Percentiles rank a stretch among this genome's conserved stretches.
phyloP scores from a whole-genome alignment of 2,113 vertebrate genomes.

The Mormoops blainvillei region DNA sequence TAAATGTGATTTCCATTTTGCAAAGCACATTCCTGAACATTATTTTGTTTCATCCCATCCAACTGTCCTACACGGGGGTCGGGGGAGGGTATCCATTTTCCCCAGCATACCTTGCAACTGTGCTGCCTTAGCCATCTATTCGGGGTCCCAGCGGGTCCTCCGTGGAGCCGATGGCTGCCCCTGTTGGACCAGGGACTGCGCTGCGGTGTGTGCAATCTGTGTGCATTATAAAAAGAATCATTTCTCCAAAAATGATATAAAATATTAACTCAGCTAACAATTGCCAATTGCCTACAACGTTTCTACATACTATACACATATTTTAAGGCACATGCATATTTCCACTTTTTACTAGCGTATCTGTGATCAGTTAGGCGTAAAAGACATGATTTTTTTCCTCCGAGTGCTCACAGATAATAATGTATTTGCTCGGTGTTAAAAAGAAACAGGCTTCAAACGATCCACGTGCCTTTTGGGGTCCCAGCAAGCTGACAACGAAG shows the following conservation, averaged over 20 bases:
- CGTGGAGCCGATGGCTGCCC: accelerated
- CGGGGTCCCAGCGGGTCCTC: not conserved
- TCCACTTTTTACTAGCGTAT: not conserved
- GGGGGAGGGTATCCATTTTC: accelerated
- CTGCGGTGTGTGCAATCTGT: not conserved
- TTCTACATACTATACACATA: not conserved
- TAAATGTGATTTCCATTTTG: not conserved
- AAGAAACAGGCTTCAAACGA: not conserved
- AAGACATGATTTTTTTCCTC: not conserved
- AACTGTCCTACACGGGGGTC: accelerated
- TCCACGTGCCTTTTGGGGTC: too few species aligned
- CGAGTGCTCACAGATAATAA: not conserved
- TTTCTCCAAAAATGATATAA: not conserved
- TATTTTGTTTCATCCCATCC: not conserved
- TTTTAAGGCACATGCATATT: too few species aligned
- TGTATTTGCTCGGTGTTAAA: not conserved
- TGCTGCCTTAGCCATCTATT: accelerated
- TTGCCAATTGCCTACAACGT: not conserved
- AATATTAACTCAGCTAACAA: not conserved
- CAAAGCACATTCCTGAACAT: not conserved
- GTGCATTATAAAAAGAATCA: not conserved
- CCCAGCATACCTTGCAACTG: not conserved
- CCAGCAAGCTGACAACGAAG: too few species aligned
- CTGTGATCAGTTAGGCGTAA: not conserved
- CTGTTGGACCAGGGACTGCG: not conserved